Conservation (phyloP, 2,113 vertebrate species). For the Scopus umbretta region DNA sequence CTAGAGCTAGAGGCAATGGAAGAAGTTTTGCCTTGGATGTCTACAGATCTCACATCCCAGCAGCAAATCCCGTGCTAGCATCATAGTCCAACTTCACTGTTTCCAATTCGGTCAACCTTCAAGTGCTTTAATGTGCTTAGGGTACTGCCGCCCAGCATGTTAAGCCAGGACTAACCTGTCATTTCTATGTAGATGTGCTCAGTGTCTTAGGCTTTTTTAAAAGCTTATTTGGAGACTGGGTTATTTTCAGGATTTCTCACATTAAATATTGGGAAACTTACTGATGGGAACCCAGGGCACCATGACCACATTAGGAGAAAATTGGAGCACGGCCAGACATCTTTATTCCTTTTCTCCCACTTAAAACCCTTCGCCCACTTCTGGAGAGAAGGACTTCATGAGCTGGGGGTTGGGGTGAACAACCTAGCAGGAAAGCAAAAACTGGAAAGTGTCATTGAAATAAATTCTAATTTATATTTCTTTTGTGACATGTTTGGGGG, state of each 20-base stretch:
- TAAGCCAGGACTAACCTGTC: neutral
- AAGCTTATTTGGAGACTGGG: neutral
- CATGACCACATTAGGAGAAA: neutral
- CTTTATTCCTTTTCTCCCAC: neutral
- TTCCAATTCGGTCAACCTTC: neutral
- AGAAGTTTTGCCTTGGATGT: neutral
- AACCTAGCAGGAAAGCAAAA: neutral
- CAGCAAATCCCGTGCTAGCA: neutral
- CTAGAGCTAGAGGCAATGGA: neutral
- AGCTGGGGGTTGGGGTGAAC: too few relatives aligned
- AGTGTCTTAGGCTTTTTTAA: neutral
- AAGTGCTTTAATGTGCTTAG: neutral
- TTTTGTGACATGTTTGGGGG: neutral
- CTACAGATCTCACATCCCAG: neutral
- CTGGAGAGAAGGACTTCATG: neutral
- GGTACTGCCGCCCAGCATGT: neutral
- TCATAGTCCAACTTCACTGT: neutral
- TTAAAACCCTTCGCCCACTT: neutral
- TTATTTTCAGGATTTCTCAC: neutral
- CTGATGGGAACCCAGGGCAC: neutral
- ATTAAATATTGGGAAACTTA: neutral
- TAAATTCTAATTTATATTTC: neutral
- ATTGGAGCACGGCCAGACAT: neutral
- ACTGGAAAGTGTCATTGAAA: neutral
- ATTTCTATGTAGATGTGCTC: neutral